Conservation (phyloP, 2,113 vertebrate genomes). For the Chloebia gouldiae region DNA sequence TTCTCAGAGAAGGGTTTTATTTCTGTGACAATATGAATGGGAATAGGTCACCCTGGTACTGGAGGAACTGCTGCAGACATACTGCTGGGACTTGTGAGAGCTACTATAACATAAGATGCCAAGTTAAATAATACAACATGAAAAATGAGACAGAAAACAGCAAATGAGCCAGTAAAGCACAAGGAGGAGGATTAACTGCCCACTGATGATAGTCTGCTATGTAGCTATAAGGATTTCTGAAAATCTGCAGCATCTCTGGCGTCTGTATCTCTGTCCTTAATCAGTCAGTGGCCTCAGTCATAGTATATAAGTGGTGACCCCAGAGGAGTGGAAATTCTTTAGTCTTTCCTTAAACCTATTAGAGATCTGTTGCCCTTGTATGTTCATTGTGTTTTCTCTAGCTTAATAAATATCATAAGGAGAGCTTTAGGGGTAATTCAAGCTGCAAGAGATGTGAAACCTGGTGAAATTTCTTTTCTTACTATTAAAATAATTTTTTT, state of each 20-base stretch:
- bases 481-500: constrained; percentile 52
- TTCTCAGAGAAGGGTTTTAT: neutral
- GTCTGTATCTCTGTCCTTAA: neutral
- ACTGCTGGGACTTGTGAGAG: neutral
- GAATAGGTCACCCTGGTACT: neutral
- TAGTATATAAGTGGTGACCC: neutral
- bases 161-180: neutral
- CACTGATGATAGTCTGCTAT: neutral
- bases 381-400: neutral
- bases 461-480: neutral
- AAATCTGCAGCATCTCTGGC: neutral
- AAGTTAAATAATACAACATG: neutral
- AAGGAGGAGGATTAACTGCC: neutral
- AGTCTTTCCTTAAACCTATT: neutral
- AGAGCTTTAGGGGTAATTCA: neutral
- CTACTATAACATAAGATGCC: neutral
- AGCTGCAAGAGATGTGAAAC: neutral
- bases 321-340: neutral
- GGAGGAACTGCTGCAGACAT: neutral
- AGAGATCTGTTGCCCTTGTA: neutral
- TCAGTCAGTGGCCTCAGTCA: neutral
- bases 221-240: neutral
- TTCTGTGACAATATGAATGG: neutral
- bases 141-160: neutral
- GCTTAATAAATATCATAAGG: neutral